Evolutionary conservation across 2,888 invertebrate genomes (phyloP).

Genomic region (Mesoligia furuncula): DNA sequence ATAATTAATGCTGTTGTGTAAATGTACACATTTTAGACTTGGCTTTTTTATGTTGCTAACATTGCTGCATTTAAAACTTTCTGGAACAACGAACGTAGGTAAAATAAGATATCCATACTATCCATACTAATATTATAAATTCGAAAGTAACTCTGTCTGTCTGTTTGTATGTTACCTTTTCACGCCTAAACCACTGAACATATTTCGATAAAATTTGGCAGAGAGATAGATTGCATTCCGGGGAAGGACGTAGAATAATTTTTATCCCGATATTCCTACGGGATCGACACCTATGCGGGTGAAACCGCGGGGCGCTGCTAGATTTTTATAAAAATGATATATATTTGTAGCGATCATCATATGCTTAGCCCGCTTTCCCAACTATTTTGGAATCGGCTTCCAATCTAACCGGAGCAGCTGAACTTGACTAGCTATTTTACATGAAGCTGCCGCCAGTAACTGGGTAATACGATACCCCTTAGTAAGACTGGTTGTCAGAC

Average conservation of each 20-base stretch:
- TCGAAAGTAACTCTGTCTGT: no score
- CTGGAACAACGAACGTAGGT: not conserved
- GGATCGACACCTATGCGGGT: no score
- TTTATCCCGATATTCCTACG: no score
- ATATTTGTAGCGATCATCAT: not conserved
- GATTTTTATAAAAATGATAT: no score
- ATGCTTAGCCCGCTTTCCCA: not conserved
- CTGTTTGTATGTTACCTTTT: no score
- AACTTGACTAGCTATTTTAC: not conserved
- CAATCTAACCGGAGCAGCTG: not conserved
- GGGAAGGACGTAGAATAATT: no score
- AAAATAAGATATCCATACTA: not conserved
- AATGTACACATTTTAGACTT: not conserved
- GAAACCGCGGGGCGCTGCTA: no score
- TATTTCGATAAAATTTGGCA: no score
- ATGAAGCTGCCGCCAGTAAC: no score
- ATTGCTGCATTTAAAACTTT: not conserved
- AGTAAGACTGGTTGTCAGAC: not conserved
- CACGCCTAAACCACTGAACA: no score
- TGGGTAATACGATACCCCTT: not conserved
- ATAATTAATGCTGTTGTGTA: constrained; percentile 16
- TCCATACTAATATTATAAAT: no score
- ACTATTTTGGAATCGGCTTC: not conserved
- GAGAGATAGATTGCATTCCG: no score
- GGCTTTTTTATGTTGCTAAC: not conserved